Conservation (phyloP, 1,140 invertebrate species). For the Tigriopus japonicus region DNA sequence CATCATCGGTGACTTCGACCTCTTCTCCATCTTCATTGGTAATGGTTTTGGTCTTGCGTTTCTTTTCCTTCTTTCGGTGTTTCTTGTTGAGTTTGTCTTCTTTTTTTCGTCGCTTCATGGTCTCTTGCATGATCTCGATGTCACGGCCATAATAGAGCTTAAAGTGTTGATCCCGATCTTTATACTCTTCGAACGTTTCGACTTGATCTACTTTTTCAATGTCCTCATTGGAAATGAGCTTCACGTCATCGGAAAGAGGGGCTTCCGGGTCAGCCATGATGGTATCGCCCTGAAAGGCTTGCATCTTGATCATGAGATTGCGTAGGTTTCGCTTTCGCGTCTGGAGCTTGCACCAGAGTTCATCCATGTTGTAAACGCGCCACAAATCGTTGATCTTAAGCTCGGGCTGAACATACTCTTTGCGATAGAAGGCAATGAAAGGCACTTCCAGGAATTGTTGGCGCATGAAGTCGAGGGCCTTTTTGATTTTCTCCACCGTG, state of each 20-base stretch:
- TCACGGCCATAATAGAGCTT: conserved; percentile 75
- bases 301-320: conserved; percentile 74
- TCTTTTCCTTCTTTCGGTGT: conserved; percentile 33
- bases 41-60: conserved; percentile 40
- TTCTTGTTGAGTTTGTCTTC: conserved; percentile 26
- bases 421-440: conserved; percentile 95
- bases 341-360: conserved; percentile 77
- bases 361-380: conserved; percentile 90
- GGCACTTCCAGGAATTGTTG: conserved; percentile 89
- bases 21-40: conserved; percentile 32
- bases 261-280: conserved; percentile 64
- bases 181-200: conserved; percentile 72
- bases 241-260: conserved; percentile 55
- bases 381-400: conserved; percentile 80
- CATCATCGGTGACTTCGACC: conserved; percentile 28
- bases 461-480: conserved; percentile 85
- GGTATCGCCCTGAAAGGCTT: conserved; percentile 65
- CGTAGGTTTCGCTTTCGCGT: conserved; percentile 58
- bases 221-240: conserved; percentile 66
- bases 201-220: conserved; percentile 48
- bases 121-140: conserved; percentile 62
- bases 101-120: conserved; percentile 36
- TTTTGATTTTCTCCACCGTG: conserved; percentile 68
- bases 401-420: conserved; percentile 90
- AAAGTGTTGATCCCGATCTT: conserved; percentile 83